These are phyloP conservation scores for Parotocinclus haroldoi DNA, from an alignment of 2,797 vertebrate genomes.

Conservation along the genomic window DNA sequence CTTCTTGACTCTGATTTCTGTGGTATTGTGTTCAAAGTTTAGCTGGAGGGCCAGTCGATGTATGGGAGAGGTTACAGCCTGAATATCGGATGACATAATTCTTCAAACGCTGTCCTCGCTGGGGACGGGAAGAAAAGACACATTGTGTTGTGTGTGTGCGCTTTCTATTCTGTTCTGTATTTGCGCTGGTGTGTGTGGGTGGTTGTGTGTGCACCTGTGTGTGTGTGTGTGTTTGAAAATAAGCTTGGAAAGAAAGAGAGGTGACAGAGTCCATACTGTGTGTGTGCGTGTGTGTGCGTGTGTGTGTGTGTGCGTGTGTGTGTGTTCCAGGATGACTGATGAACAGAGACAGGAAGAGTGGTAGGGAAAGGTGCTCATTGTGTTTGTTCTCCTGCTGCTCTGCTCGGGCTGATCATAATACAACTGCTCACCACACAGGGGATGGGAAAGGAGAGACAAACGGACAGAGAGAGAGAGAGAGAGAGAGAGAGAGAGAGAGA, in stretches of 20 bases:
- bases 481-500: slow-evolving; percentile 26
- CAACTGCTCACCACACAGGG: slow-evolving; percentile 33
- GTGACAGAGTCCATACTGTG: not conserved
- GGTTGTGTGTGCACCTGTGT: slow-evolving; percentile 32
- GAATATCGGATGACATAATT: slow-evolving; percentile 66
- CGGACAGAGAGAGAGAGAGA: slow-evolving; percentile 1
- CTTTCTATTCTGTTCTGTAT: slow-evolving; percentile 39
- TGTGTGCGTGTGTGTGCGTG: slow-evolving; percentile 6
- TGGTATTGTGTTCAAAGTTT: slow-evolving; percentile 55
- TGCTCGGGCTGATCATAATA: slow-evolving; percentile 41
- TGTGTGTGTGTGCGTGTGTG: slow-evolving; percentile 12
- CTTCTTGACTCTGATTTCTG: slow-evolving; percentile 43
- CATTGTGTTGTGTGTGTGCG: slow-evolving; percentile 39
- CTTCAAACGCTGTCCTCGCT: slow-evolving; percentile 68
- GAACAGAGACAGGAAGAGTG: slow-evolving; percentile 33
- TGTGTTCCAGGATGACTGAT: slow-evolving; percentile 10
- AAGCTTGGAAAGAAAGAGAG: slow-evolving; percentile 24
- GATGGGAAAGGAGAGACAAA: slow-evolving; percentile 8
- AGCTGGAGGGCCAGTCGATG: slow-evolving; percentile 55
- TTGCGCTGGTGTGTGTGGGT: slow-evolving; percentile 39
- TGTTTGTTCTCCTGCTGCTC: slow-evolving; percentile 41
- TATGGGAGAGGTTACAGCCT: slow-evolving; percentile 51
- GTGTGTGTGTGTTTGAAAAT: slow-evolving; percentile 56
- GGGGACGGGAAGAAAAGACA: slow-evolving; percentile 53
- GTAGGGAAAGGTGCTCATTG: slow-evolving; percentile 40